A percentile compares a stretch with the other conserved stretches of the same genome.
Evolutionary conservation across 2,113 vertebrate genomes (phyloP).

Genomic region (Dipodomys spectabilis): DNA sequence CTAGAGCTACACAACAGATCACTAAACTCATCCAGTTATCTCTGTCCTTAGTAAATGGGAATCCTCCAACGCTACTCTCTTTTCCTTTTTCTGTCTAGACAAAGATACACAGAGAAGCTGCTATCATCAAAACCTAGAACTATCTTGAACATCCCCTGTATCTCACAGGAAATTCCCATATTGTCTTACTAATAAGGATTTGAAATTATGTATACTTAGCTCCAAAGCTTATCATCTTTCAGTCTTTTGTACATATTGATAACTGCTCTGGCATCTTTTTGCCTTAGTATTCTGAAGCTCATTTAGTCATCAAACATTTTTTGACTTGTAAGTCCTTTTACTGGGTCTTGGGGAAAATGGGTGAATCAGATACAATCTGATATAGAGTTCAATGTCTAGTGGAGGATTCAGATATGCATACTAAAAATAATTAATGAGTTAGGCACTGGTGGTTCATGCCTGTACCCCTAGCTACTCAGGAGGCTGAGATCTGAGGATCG

Average conservation of each 20-base stretch:
- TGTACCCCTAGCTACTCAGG: too few species aligned
- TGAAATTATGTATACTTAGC: constrained; percentile 28
- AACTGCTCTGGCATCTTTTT: background rate
- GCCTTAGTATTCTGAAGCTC: constrained; percentile 25
- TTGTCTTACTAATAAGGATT: constrained; percentile 13
- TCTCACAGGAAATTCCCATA: background rate
- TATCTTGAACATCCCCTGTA: constrained; percentile 6
- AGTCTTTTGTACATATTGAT: background rate
- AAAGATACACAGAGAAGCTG: background rate
- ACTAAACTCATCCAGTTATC: background rate
- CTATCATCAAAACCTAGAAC: background rate
- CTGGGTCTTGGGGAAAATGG: constrained; percentile 1
- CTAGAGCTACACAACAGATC: background rate
- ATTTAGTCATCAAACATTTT: constrained; percentile 32
- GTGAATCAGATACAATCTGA: background rate
- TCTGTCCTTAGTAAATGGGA: background rate
- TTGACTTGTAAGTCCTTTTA: background rate
- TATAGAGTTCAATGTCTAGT: constrained; percentile 13
- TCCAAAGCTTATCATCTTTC: background rate
- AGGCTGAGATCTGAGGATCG: too few species aligned
- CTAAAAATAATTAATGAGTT: too few species aligned
- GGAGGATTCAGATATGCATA: background rate
- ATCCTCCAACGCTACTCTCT: background rate
- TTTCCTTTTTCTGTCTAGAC: background rate
- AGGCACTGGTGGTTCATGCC: too few species aligned